phyloP scores from a whole-genome alignment of 1,140 invertebrate species.

The Vanessa tameamea region DNA sequence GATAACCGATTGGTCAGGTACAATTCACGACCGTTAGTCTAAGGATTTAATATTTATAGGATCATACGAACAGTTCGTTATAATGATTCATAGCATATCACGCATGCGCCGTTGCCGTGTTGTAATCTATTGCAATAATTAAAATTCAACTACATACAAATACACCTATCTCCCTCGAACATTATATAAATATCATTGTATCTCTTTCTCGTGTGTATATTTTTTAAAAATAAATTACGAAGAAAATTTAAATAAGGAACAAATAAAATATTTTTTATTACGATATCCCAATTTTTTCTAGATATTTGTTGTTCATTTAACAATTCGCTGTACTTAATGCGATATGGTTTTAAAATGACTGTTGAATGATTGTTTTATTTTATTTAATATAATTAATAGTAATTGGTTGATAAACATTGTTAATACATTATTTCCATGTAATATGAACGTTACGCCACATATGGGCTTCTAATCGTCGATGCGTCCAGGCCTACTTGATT shows the following conservation, averaged over 20 bases:
- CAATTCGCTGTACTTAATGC: too few species aligned
- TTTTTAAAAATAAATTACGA: too few species aligned
- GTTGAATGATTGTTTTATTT: too few species aligned
- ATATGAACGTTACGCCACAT: not conserved
- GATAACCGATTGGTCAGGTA: not conserved
- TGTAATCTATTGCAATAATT: conserved; percentile 7
- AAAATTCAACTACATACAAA: not conserved
- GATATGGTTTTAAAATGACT: too few species aligned
- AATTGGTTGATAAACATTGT: not conserved
- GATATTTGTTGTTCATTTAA: too few species aligned
- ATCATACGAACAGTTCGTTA: conserved; percentile 15
- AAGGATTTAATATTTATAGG: conserved; percentile 18
- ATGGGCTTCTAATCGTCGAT: conserved; percentile 23
- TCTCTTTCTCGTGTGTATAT: not conserved
- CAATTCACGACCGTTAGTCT: conserved; percentile 7
- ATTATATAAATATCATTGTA: not conserved
- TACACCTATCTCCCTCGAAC: not conserved
- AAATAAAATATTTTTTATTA: too few species aligned
- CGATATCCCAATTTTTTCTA: too few species aligned
- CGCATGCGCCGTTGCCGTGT: conserved; percentile 4
- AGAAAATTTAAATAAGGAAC: too few species aligned
- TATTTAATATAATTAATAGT: too few species aligned
- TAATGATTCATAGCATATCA: conserved; percentile 18
- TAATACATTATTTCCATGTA: conserved; percentile 8
- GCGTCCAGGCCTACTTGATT: not conserved